A percentile compares a stretch with the other conserved stretches of the same genome.
These are phyloP conservation scores for Megalops atlanticus DNA, from an alignment of 2,113 vertebrate species.

Conservation along the genomic window DNA sequence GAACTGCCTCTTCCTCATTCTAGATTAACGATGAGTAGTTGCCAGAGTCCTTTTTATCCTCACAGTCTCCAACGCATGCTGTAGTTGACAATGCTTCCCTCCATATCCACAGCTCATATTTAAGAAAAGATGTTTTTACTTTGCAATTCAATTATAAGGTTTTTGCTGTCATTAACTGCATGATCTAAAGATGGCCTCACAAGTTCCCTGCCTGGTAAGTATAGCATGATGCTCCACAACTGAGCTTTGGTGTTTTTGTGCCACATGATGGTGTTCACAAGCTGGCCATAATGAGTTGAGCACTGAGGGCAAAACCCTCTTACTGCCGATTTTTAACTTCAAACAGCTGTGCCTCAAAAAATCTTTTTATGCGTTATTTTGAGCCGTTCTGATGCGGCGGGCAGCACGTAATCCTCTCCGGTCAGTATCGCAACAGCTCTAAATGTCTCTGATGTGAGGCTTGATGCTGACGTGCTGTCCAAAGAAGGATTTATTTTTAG, in stretches of 20 bases:
- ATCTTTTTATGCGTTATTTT: too few relatives aligned
- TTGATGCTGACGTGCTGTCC: conserved; percentile 2
- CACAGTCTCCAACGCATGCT: neutral
- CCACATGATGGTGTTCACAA: neutral
- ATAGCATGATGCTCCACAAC: neutral
- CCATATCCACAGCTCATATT: neutral
- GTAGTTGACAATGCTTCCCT: neutral
- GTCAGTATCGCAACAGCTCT: neutral
- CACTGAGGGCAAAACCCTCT: neutral
- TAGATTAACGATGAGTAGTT: conserved; percentile 13
- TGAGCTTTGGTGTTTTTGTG: neutral
- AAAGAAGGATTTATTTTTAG: conserved; percentile 62
- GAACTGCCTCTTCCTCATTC: conserved; percentile 15
- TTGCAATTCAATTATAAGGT: neutral
- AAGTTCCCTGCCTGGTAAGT: neutral
- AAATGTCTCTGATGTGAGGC: neutral
- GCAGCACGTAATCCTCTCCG: neutral
- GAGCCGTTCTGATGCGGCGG: neutral
- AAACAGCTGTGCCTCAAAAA: conserved; percentile 3
- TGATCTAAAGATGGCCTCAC: neutral
- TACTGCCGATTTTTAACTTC: neutral
- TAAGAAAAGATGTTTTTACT: too few relatives aligned
- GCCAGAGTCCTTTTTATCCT: conserved; percentile 25
- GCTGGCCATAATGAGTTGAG: neutral
- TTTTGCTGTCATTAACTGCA: neutral